Percentiles rank a stretch among this genome's conserved stretches.
Conservation (phyloP, 2,797 vertebrate species). For the Sebastes oblongus region DNA sequence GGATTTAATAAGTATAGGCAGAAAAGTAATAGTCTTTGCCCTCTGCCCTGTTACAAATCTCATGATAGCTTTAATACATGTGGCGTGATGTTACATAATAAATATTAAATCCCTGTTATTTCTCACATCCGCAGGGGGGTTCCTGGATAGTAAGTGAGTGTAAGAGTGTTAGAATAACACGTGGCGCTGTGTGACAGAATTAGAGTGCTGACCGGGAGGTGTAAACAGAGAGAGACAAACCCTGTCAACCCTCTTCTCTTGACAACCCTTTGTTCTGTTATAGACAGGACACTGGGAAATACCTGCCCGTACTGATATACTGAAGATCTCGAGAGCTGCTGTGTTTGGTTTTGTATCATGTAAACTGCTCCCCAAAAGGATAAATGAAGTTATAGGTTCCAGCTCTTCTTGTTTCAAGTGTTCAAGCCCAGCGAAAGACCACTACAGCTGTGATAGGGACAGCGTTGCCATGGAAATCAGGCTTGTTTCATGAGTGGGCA, state of each 20-base stretch:
- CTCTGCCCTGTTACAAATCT: conserved; percentile 14
- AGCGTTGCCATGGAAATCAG: conserved; percentile 67
- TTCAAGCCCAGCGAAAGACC: background rate
- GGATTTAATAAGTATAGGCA: conserved; percentile 16
- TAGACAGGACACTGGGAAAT: background rate
- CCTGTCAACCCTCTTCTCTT: background rate
- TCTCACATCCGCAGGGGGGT: conserved; percentile 3
- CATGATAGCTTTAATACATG: conserved; percentile 19
- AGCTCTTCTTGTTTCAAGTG: background rate
- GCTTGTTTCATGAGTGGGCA: conserved; percentile 65
- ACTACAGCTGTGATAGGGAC: conserved; percentile 33
- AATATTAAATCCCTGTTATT: conserved; percentile 26
- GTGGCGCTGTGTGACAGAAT: background rate
- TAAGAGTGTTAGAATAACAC: conserved; percentile 11
- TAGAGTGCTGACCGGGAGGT: conserved; percentile 5
- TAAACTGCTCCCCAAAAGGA: background rate
- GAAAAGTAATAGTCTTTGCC: conserved; percentile 12
- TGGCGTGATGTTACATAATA: conserved; percentile 43
- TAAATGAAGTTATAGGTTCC: background rate
- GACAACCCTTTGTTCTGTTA: background rate
- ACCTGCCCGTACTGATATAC: background rate
- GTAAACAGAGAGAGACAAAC: background rate
- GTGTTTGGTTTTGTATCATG: background rate
- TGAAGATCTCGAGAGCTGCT: background rate
- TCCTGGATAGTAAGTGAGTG: conserved; percentile 17